Evolutionary conservation across 2,797 vertebrate species (phyloP).

Genomic region (Artibeus jamaicensis): DNA sequence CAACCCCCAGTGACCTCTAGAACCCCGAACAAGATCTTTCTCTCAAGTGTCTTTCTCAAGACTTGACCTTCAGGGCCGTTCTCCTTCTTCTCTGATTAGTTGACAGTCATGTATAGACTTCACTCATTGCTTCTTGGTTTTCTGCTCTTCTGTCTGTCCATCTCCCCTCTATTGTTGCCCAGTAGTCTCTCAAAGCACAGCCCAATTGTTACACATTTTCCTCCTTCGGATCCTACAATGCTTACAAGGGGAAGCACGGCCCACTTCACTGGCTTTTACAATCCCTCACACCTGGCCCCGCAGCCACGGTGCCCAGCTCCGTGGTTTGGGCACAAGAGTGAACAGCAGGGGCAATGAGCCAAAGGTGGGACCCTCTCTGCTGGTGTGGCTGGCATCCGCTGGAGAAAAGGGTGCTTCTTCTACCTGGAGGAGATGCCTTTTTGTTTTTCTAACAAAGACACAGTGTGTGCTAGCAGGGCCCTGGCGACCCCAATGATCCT

Average conservation of each 20-base stretch:
- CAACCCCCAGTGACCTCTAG: not conserved
- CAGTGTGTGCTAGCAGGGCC: no score
- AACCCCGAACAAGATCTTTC: not conserved
- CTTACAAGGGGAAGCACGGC: not conserved
- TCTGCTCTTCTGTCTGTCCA: not conserved
- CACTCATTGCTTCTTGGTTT: not conserved
- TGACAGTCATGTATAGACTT: not conserved
- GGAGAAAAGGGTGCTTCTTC: not conserved
- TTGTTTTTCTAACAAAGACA: not conserved
- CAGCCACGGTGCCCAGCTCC: not conserved
- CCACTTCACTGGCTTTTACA: not conserved
- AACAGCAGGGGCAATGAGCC: no score
- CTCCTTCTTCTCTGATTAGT: not conserved
- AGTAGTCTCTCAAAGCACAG: not conserved
- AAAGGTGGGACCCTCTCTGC: not conserved
- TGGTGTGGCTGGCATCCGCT: not conserved
- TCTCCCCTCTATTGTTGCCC: not conserved
- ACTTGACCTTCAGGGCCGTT: not conserved
- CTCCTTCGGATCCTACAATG: not conserved
- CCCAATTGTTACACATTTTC: not conserved
- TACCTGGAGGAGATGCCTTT: not conserved
- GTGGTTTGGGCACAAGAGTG: no score
- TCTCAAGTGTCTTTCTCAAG: not conserved
- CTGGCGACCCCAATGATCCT: not conserved
- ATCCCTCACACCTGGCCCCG: rapidly evolving